Conservation (phyloP, 2,797 vertebrate genomes). For the Bryconaethiops microstoma region DNA sequence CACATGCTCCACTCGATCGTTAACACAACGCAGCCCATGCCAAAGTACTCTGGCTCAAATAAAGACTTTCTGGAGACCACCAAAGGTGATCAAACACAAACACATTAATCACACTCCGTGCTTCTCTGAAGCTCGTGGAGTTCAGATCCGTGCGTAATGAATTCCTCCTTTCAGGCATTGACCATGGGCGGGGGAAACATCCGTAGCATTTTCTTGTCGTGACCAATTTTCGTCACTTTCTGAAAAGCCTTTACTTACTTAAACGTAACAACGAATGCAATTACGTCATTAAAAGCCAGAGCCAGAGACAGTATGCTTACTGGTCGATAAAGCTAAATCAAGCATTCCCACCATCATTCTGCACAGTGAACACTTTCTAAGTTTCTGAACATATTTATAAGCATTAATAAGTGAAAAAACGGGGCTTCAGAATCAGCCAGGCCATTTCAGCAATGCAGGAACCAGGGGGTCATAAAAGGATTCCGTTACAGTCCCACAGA, state of each 20-base stretch:
- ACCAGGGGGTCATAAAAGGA: not conserved
- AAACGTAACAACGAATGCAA: too few relatives aligned
- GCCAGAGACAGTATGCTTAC: too few relatives aligned
- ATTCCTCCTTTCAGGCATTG: not conserved
- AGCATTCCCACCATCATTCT: too few relatives aligned
- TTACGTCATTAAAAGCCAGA: too few relatives aligned
- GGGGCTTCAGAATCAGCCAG: not conserved
- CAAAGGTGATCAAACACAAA: not conserved
- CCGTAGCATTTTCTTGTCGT: too few relatives aligned
- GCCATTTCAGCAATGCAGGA: not conserved
- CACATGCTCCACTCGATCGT: constrained; percentile 71
- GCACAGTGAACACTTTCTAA: too few relatives aligned
- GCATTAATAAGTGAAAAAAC: too few relatives aligned
- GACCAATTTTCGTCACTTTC: too few relatives aligned
- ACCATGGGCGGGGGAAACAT: not conserved
- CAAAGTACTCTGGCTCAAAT: constrained; percentile 10
- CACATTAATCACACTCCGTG: not conserved
- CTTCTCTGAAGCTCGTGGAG: not conserved
- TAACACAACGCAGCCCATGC: constrained; percentile 14
- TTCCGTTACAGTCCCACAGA: not conserved
- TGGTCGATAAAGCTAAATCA: too few relatives aligned
- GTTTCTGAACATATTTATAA: too few relatives aligned
- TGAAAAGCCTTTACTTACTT: too few relatives aligned
- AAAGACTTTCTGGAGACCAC: not conserved
- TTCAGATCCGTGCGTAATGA: not conserved